Conservation (phyloP, 2,113 vertebrate species). For the Irena cyanogastra region DNA sequence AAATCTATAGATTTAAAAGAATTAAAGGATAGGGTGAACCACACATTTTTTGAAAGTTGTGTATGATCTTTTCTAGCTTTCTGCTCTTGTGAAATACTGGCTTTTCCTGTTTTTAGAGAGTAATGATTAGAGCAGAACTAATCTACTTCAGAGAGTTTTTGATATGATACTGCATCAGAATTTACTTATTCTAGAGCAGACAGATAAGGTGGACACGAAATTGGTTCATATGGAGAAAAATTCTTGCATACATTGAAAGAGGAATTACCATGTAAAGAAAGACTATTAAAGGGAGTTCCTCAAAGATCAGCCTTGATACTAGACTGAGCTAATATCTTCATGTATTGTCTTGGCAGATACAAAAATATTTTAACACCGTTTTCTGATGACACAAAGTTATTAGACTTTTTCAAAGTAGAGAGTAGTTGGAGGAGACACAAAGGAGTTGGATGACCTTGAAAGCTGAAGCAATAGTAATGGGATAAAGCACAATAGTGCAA, state of each 20-base stretch:
- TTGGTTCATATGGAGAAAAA: not conserved
- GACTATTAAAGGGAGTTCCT: not conserved
- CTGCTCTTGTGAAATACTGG: not conserved
- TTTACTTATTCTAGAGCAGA: not conserved
- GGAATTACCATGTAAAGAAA: not conserved
- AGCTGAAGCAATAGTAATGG: not conserved
- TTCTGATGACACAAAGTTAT: not conserved
- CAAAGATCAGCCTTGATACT: not conserved
- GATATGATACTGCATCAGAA: not conserved
- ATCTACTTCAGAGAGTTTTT: not conserved
- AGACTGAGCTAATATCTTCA: not conserved
- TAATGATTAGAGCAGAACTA: not conserved
- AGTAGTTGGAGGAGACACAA: not conserved
- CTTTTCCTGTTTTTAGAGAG: not conserved
- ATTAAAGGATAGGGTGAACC: not conserved
- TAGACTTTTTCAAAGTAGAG: not conserved
- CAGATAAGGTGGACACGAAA: not conserved
- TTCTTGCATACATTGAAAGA: not conserved
- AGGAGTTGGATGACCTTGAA: not conserved
- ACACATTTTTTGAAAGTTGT: not conserved
- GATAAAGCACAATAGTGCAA: not conserved
- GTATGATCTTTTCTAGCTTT: not conserved
- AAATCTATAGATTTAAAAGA: not conserved
- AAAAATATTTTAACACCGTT: not conserved
- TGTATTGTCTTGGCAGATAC: not conserved